A percentile compares a stretch with the other conserved stretches of the same genome.
Conservation (phyloP, 2,113 vertebrate genomes). For the Empidonax alnorum region DNA sequence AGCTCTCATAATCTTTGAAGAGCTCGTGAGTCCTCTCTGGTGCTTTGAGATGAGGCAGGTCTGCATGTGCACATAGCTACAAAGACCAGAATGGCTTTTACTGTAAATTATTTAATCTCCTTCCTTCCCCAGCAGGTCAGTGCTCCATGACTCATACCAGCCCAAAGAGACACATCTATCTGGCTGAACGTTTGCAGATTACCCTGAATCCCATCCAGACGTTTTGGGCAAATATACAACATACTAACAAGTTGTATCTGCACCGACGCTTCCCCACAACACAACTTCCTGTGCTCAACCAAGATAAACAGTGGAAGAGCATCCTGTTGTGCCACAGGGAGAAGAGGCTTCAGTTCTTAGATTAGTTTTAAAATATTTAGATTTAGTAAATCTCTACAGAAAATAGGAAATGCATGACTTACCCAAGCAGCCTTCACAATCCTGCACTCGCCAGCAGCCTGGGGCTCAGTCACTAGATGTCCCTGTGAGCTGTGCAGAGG, state of each 20-base stretch:
- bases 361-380: conserved; percentile 15
- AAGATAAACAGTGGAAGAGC: conserved; percentile 12
- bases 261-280: not conserved
- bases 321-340: not conserved
- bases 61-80: not conserved
- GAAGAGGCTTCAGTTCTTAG: not conserved
- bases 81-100: conserved; percentile 10
- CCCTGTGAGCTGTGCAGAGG: not conserved
- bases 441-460: not conserved
- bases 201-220: conserved; percentile 8
- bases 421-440: not conserved
- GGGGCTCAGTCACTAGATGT: not conserved
- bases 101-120: conserved; percentile 42
- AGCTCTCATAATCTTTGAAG: not conserved
- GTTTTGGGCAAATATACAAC: not conserved
- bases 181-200: conserved; percentile 9
- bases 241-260: not conserved
- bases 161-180: not conserved
- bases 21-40: not conserved
- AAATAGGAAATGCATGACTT: not conserved
- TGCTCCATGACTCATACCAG: conserved; percentile 31
- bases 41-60: conserved; percentile 7
- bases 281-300: not conserved
- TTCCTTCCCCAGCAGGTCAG: conserved; percentile 8
- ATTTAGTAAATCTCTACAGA: not conserved